Evolutionary conservation across 2,113 vertebrate genomes (phyloP), one percentile per base, ranked within the genome.

Genomic region (Alosa alosa): DNA sequence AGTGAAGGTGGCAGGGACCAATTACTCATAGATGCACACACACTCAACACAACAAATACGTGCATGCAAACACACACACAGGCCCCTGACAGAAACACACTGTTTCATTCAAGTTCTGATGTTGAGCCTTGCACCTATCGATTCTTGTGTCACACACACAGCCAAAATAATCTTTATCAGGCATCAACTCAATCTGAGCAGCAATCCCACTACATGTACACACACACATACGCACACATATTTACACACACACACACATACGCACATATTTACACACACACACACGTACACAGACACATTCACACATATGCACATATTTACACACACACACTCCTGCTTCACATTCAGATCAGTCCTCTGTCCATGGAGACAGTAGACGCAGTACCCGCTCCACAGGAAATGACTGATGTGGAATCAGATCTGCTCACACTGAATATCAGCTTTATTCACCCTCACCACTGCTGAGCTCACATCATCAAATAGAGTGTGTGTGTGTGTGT

Each of bases 151-250:
- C 55, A 31, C 31, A 31, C 31, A 31, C 31, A 31, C 31, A 31
- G 31, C 31, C 31, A 31, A 31, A 64, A 64, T 25, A 64, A 6
- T 22, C 60, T 64, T 20, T 8, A 64, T 64, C 22, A 64, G 60
- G 22, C 2, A 64, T 22, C 60, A 64, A 22, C 60, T 57, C 17
- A 20, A 20, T 57, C 52, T n/a, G n/a, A 6, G 86, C 97, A 97
- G 89, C 98, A 99, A 25, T 6, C 20, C 89, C 96, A 99, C 86
- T 99, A 98, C 94, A 97, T 97, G 98, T 99, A 89, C 1, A 72
- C 39, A 49, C 50, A 81, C 68, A 45, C 44, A 64, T 82, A 84
- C 84, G 83, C 85, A 44, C 47, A 52, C 50, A 52, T 11, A 52
- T 11, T 22, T 6, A 82, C 50, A 13, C 82, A 25, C 72, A 25